Evolutionary conservation across 2,797 vertebrate species (phyloP).

Genomic region (Tragopan temminckii): DNA sequence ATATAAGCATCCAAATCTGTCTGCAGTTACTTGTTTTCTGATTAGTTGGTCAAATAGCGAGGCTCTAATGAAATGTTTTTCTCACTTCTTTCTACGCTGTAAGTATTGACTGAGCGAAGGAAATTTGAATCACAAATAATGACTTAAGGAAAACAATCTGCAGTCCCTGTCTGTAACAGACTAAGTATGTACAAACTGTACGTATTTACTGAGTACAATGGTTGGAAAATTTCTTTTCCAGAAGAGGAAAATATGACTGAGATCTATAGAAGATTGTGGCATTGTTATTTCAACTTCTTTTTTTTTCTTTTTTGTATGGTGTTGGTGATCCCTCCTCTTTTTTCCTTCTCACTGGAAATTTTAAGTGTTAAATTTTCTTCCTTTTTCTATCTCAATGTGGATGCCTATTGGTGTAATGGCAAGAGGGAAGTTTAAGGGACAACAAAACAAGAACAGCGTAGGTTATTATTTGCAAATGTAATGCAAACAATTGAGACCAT

Average conservation of each 20-base stretch:
- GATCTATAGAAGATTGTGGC: not conserved
- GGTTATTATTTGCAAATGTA: not conserved
- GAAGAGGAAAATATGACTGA: not conserved
- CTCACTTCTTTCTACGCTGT: not conserved
- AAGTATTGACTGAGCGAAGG: not conserved
- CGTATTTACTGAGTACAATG: not conserved
- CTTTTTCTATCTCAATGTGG: not conserved
- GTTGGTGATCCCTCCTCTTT: not conserved
- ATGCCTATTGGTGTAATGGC: not conserved
- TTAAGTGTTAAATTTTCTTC: not conserved
- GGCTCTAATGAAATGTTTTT: not conserved
- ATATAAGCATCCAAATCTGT: not conserved
- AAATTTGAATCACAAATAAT: not conserved
- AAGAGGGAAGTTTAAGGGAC: not conserved
- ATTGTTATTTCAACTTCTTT: not conserved
- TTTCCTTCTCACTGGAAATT: not conserved
- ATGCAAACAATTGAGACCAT: not conserved
- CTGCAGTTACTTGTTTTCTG: not conserved
- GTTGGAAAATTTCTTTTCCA: not conserved
- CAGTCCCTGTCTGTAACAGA: not conserved
- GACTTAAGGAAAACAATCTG: not conserved
- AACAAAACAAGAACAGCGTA: not conserved
- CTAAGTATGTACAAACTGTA: not conserved
- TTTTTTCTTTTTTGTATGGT: not conserved
- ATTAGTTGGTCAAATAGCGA: slow-evolving; percentile 13